Evolutionary conservation across 1,140 invertebrate species (phyloP).

Genomic region (Formica exsecta): DNA sequence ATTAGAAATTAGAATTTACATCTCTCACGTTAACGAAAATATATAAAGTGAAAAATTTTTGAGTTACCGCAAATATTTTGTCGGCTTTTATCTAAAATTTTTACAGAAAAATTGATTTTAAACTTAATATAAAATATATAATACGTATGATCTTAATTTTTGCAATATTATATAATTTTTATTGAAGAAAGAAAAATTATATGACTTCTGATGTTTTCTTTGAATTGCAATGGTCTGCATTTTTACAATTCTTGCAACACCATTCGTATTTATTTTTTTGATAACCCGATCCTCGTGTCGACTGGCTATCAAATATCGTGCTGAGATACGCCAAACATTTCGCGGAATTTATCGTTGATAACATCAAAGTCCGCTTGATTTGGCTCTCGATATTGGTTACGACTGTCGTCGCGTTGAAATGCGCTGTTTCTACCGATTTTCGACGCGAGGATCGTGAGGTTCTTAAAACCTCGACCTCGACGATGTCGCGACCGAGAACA

Average conservation of each 20-base stretch:
- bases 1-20: neutral
- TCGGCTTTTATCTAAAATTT: neutral
- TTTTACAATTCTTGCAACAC: neutral
- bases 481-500: constrained; percentile 14
- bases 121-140: neutral
- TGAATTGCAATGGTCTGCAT: neutral
- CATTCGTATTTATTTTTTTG: constrained; percentile 20
- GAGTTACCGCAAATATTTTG: neutral
- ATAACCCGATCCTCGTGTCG: constrained; percentile 55
- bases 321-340: neutral
- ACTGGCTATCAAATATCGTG: neutral
- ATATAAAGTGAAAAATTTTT: neutral
- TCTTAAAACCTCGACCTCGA: constrained; percentile 9
- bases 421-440: neutral
- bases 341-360: neutral
- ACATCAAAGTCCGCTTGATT: constrained; percentile 23
- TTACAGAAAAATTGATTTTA: neutral
- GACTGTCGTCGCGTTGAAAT: neutral
- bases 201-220: neutral
- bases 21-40: neutral
- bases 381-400: neutral
- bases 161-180: neutral
- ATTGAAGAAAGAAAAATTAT: constrained; percentile 9
- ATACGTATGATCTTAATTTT: neutral
- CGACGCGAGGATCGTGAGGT: constrained; percentile 63